Evolutionary conservation across 2,797 vertebrate species (phyloP).

Genomic region (Phaenicophaeus curvirostris): DNA sequence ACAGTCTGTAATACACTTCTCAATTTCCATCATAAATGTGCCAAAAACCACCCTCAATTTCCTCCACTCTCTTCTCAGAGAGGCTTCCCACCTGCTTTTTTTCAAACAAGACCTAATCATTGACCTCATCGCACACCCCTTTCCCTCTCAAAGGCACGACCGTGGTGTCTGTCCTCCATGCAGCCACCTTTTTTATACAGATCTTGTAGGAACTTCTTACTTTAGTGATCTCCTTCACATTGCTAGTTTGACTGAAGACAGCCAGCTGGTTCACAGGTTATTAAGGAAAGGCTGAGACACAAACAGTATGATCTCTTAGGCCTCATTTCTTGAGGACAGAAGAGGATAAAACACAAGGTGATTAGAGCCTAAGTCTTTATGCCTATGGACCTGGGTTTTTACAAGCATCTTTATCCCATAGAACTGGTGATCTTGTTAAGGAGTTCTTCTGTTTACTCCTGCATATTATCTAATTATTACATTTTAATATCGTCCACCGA

Average conservation of each 20-base stretch:
- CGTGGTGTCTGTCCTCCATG: fast-evolving
- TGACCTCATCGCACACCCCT: neutral
- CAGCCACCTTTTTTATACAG: neutral
- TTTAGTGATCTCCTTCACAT: neutral
- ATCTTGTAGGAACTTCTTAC: neutral
- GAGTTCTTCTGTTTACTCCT: neutral
- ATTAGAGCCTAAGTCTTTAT: neutral
- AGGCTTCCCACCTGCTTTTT: neutral
- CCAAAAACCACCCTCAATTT: neutral
- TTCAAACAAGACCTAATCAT: neutral
- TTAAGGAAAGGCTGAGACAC: neutral
- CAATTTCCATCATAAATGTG: neutral
- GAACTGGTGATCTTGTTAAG: neutral
- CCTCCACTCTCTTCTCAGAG: neutral
- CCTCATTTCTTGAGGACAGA: neutral
- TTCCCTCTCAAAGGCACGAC: neutral
- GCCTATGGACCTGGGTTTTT: neutral
- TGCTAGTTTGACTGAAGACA: neutral
- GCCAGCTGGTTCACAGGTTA: neutral
- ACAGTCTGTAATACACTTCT: constrained; percentile 22
- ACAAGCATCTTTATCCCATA: neutral
- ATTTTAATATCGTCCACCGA: neutral
- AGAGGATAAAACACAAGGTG: constrained; percentile 14
- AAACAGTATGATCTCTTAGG: neutral
- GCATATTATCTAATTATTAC: neutral